phyloP scores from a whole-genome alignment of 2,113 vertebrate species.

The Canis aureus region DNA sequence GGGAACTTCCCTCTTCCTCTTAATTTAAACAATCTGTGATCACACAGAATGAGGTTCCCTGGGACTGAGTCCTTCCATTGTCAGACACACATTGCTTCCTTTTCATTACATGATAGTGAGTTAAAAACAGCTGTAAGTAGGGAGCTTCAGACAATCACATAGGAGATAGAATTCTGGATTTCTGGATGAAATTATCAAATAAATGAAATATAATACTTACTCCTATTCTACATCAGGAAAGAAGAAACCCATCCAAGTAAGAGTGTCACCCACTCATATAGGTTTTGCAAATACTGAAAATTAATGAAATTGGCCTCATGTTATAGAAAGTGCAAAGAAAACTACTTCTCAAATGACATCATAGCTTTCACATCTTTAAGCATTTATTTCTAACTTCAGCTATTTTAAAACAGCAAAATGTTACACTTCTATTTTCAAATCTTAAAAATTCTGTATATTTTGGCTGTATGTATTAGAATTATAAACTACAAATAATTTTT shows the following conservation, averaged over 20 bases:
- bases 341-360: neutral
- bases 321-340: neutral
- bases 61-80: neutral
- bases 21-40: neutral
- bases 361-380: neutral
- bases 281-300: neutral
- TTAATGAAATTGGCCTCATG: neutral
- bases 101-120: neutral
- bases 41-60: neutral
- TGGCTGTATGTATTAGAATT: neutral
- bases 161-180: neutral
- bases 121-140: neutral
- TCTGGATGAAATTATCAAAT: neutral
- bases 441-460: neutral
- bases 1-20: neutral
- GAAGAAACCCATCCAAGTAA: neutral
- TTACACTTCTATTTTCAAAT: neutral
- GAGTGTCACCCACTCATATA: neutral
- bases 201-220: neutral
- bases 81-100: neutral
- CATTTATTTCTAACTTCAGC: neutral
- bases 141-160: neutral
- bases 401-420: neutral
- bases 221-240: neutral
- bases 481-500: neutral